Conservation (phyloP, 1,140 invertebrate genomes). For the Brachionus rotundiformis region DNA sequence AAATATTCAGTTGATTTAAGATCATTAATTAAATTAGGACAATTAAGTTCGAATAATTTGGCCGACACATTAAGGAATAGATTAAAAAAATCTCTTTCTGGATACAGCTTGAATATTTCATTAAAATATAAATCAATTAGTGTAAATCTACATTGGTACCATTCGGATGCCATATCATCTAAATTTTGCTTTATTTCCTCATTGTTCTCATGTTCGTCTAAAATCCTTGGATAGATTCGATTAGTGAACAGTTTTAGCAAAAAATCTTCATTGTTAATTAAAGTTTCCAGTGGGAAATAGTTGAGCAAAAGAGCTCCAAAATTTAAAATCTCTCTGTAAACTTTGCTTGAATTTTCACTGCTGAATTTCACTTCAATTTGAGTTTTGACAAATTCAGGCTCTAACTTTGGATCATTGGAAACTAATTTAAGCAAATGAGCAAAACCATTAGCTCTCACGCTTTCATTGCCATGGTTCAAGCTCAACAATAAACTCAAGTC, state of each 20-base stretch:
- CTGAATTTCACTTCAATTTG: conserved; percentile 28
- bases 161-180: neutral
- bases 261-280: neutral
- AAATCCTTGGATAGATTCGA: neutral
- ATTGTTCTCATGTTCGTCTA: neutral
- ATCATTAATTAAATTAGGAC: neutral
- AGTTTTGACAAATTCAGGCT: conserved; percentile 14
- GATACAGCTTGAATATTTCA: conserved; percentile 5
- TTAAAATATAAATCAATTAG: conserved; percentile 10
- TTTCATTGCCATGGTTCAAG: conserved; percentile 33
- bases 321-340: conserved; percentile 17
- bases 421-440: conserved; percentile 3
- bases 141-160: neutral
- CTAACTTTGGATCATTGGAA: neutral
- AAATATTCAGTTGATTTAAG: neutral
- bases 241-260: conserved; percentile 8
- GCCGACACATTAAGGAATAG: conserved; percentile 9
- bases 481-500: conserved; percentile 44
- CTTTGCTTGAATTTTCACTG: neutral
- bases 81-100: conserved; percentile 26
- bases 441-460: conserved; percentile 6
- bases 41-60: neutral
- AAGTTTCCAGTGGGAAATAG: conserved; percentile 7
- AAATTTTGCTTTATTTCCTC: conserved; percentile 11
- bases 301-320: conserved; percentile 37